Evolutionary conservation across 2,113 vertebrate species (phyloP), one percentile per base, ranked within the genome.

Genomic region (Accipiter virgatus): DNA sequence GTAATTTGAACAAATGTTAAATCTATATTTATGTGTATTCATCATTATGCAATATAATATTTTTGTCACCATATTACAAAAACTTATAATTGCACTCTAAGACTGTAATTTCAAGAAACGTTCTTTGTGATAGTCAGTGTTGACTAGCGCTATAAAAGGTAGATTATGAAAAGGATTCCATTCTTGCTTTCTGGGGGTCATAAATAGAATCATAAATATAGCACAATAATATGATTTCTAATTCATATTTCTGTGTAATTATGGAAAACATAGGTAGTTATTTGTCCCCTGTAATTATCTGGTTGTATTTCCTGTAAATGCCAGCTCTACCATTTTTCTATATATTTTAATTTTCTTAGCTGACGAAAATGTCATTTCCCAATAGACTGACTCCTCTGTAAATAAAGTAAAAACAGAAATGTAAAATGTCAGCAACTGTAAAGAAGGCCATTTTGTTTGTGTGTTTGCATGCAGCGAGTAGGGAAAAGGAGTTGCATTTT

Each of bases 351-450:
- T 81, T 65, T 61, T 78, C 26, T n/a, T 92, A 93, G 65, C 68
- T 83, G 61, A 91, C 23, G 70, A 81, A 90, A 96, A 96, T 74
- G 80, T 74, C 48, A 93, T 91, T 95, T 94, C 95, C 94, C 88
- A 52, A 20, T 70, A 90, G 95, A 82, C 56, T 34, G 29, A 79
- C 53, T 82, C 52, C 25, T 94, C 86, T 88, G 65, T 89, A 93
- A 97, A 86, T 84, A 88, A 66, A 95, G 53, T 62, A 85, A 91
- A 95, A 94, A 73, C 74, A 95, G 79, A 94, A 92, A 83, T 61
- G n/a, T 92, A 86, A 94, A 97, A 97, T 96, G 94, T 94, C 96
- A 97, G 94, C 91, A 90, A 96, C 81, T 94, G 70, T 88, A 62
- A 93, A 86, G 83, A 75, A 70, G n/a, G 42, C 62, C 26, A 36